A percentile compares a stretch with the other conserved stretches of the same genome.
phyloP scores from a whole-genome alignment of 2,888 invertebrate species.

The Nasonia oneida region DNA sequence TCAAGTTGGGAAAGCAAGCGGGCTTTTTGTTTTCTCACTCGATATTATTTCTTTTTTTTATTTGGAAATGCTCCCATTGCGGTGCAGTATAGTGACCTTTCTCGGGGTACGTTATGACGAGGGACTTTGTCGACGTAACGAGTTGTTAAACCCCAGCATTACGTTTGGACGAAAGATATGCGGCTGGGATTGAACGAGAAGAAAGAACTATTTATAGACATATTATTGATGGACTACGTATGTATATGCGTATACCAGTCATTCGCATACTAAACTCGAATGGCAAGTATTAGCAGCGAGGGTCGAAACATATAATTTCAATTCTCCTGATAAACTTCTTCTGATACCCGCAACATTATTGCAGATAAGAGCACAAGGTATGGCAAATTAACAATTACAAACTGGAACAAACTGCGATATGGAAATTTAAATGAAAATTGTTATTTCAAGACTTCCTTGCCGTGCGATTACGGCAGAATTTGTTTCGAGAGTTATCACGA shows the following conservation, averaged over 20 bases:
- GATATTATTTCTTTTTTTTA: not conserved
- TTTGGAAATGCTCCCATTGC: not conserved
- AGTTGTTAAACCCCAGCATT: slow-evolving; percentile 55
- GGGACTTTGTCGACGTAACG: slow-evolving; percentile 55
- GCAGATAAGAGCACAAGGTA: not conserved
- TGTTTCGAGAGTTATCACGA: no score
- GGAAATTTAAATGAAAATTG: not conserved
- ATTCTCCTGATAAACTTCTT: not conserved
- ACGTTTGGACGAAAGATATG: not conserved
- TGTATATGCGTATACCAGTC: no score
- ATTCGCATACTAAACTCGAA: not conserved
- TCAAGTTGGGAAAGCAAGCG: slow-evolving; percentile 54
- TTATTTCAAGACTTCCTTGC: no score
- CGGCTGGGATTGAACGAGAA: not conserved
- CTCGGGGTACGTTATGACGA: slow-evolving; percentile 46
- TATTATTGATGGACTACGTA: not conserved
- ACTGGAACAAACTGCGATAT: not conserved
- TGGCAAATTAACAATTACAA: not conserved
- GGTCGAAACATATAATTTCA: not conserved
- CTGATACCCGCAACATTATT: not conserved
- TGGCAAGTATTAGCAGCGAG: not conserved
- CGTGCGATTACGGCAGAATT: no score
- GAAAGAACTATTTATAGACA: not conserved
- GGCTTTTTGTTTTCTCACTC: slow-evolving; percentile 26
- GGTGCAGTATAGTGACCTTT: not conserved